Base-by-base conservation (phyloP, 2,888 invertebrate genomes). In the Tetropium fuscum region DNA sequence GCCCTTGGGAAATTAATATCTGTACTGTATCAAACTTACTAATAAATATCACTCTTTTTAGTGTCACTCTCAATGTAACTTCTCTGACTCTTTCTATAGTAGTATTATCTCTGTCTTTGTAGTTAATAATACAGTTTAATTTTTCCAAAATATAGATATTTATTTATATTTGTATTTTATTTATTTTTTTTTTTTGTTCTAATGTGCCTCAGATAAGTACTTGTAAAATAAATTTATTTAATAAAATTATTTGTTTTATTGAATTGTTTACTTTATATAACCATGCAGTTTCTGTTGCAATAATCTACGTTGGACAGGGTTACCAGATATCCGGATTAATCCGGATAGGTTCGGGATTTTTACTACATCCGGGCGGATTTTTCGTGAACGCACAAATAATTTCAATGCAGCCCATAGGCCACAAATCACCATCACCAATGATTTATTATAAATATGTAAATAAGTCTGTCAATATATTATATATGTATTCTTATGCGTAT, bases 141-240 rank as follows among this genome's bases (percentile, higher is more conserved):
- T 57, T 53, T 54, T 41, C 19, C 43, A 53, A 54, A 48, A 59
- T 36, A 45, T 65, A 69, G 59, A 43, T 66, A 61, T 65, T 49
- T 58, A 40, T 51, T 53, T 58, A 53, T 40, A 51, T 51, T 69
- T 66, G 56, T 68, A 63, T 66, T 67, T 69, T 63, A 60, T 69
- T 70, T 66, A 67, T 70, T 44, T 44, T n/a, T n/a, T n/a, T n/a
- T n/a, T n/a, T 73, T 63, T 62, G 70, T 71, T 73, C 68, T 73
- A 56, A 69, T 70, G 74, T 73, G 72, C 72, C 70, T 73, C 69
- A 66, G n/a, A n/a, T n/a, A n/a, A n/a, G 66, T 67, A 71, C 68
- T 64, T 70, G 64, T 69, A 69, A 71, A 70, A 70, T 71, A 72
- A 71, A 71, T 66, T 71, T 70, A 68, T 71, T 73, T 72, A 58